Evolutionary conservation across 2,113 vertebrate genomes (phyloP).

Genomic region (Eleginops maclovinus): DNA sequence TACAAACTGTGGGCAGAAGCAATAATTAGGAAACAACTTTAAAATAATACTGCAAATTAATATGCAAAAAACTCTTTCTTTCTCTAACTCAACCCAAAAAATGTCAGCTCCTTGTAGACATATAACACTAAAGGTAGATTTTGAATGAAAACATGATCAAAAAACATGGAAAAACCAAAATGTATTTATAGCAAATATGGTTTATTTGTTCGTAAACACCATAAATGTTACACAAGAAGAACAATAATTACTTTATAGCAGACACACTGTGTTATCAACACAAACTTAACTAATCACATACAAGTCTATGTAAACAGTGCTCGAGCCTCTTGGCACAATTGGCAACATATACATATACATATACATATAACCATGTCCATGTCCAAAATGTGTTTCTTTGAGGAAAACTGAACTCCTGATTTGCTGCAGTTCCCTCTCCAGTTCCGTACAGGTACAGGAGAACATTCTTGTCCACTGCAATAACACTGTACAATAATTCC

Average conservation of each 20-base stretch:
- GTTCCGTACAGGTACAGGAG: no score
- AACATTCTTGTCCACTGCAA: no score
- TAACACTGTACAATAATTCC: no score
- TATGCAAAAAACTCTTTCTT: background rate
- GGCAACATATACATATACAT: no score
- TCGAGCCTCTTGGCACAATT: background rate
- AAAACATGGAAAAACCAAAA: no score
- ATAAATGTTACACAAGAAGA: background rate
- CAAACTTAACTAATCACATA: background rate
- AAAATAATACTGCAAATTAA: no score
- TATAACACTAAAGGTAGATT: background rate
- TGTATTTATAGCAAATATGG: no score
- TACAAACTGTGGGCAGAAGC: no score
- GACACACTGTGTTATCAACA: background rate
- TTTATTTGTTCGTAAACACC: background rate
- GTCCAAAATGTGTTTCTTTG: background rate
- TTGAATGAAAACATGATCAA: background rate
- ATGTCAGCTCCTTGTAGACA: background rate
- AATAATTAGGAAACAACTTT: no score
- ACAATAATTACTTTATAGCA: background rate
- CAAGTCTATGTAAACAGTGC: background rate
- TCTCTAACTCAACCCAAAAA: background rate
- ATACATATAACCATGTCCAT: no score
- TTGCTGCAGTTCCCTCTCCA: background rate
- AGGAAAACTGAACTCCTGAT: background rate